phyloP scores from a whole-genome alignment of 2,797 vertebrate genomes.

The Eupleurogrammus muticus region DNA sequence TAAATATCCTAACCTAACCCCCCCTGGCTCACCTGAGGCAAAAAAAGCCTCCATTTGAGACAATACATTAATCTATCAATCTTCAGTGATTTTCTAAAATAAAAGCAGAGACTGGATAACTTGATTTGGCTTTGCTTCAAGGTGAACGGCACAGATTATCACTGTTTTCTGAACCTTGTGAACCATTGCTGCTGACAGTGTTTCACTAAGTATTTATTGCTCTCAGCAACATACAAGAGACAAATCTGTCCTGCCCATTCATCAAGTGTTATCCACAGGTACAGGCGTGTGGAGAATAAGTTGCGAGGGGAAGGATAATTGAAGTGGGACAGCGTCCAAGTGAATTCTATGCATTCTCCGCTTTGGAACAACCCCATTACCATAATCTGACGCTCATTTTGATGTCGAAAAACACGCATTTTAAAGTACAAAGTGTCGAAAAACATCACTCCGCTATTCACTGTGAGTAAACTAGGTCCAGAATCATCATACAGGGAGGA shows the following conservation, averaged over 20 bases:
- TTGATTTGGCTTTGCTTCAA: not conserved
- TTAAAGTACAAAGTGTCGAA: slow-evolving; percentile 35
- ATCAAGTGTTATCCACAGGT: slow-evolving; percentile 26
- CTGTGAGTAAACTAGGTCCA: slow-evolving; percentile 37
- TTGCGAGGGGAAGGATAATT: slow-evolving; percentile 23
- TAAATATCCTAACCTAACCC: not conserved
- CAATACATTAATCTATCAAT: not conserved
- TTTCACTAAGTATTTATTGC: slow-evolving; percentile 15
- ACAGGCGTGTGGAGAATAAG: slow-evolving; percentile 1
- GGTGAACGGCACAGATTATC: not conserved
- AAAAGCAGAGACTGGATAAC: not conserved
- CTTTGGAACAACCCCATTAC: slow-evolving; percentile 31
- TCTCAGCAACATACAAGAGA: slow-evolving; percentile 2
- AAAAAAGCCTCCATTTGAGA: not conserved
- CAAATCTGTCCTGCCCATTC: slow-evolving; percentile 1
- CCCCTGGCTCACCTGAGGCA: not conserved
- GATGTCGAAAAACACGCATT: slow-evolving; percentile 2
- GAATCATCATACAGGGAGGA: slow-evolving; percentile 20
- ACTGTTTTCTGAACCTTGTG: not conserved
- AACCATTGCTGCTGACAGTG: not conserved
- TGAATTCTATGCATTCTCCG: slow-evolving; percentile 21
- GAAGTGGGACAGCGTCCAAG: slow-evolving; percentile 21
- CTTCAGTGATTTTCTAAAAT: not conserved
- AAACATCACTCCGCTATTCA: slow-evolving; percentile 18
- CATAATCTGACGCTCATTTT: slow-evolving; percentile 17